phyloP scores from a whole-genome alignment of 2,797 vertebrate species.

The Phrynocephalus vlangalii region DNA sequence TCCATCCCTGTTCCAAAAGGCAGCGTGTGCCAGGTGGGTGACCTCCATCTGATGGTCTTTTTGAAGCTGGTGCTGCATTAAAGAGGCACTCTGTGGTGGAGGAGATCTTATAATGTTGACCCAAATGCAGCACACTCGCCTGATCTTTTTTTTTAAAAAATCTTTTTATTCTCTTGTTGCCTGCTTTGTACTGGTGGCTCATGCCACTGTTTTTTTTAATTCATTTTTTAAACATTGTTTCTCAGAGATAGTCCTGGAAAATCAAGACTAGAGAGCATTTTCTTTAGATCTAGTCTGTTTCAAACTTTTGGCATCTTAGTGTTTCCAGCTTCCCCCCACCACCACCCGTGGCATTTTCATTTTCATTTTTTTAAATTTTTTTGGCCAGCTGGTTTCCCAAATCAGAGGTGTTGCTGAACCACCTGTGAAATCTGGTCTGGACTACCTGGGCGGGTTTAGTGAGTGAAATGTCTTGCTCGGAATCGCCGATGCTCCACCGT shows the following conservation, averaged over 20 bases:
- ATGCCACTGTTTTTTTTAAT: neutral
- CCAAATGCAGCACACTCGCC: neutral
- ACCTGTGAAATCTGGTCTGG: neutral
- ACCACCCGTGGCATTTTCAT: neutral
- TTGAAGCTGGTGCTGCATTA: neutral
- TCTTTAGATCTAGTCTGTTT: neutral
- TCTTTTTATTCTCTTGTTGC: neutral
- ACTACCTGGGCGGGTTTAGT: neutral
- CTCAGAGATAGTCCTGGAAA: neutral
- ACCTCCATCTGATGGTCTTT: neutral
- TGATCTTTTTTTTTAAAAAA: neutral
- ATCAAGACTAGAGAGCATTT: neutral
- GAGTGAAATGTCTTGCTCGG: neutral
- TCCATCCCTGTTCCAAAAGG: conserved; percentile 9
- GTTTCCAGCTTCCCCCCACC: neutral
- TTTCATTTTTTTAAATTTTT: neutral
- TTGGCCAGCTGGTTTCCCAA: neutral
- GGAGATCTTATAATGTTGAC: neutral
- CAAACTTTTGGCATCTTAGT: neutral
- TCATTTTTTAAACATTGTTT: neutral
- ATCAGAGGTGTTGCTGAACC: neutral
- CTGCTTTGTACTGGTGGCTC: neutral
- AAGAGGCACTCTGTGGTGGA: neutral
- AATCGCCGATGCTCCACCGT: neutral
- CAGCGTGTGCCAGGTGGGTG: conserved; percentile 5